phyloP scores from a whole-genome alignment of 2,113 vertebrate genomes.

The Rhinogobius similis region DNA sequence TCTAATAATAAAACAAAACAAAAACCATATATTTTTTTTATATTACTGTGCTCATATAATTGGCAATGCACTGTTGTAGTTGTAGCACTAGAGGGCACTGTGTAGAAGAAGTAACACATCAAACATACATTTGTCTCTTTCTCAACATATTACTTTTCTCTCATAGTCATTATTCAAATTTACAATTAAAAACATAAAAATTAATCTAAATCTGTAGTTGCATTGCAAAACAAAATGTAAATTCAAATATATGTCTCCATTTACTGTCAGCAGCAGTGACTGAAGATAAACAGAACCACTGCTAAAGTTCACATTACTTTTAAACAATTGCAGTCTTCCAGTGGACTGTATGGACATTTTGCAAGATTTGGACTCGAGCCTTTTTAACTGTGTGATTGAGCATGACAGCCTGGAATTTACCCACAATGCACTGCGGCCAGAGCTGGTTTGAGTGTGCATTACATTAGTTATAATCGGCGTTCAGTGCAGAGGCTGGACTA shows the following conservation, averaged over 20 bases:
- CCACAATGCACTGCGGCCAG: constrained; percentile 28
- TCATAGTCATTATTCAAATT: constrained; percentile 1
- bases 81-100: constrained; percentile 52
- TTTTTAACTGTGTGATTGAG: constrained; percentile 28
- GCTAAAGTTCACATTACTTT: constrained; percentile 37
- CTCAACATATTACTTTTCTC: background rate
- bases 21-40: background rate
- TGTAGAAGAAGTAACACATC: constrained; percentile 13
- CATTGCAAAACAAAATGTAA: constrained; percentile 10
- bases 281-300: constrained; percentile 43
- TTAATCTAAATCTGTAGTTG: background rate
- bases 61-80: background rate
- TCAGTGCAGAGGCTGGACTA: constrained; percentile 8
- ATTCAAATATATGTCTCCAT: background rate
- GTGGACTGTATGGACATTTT: constrained; percentile 23
- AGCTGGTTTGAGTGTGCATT: constrained; percentile 4
- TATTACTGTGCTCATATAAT: background rate
- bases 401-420: constrained; percentile 53
- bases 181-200: constrained; percentile 8
- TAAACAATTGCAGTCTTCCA: constrained; percentile 47
- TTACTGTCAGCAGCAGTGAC: background rate
- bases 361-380: constrained; percentile 20
- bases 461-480: constrained; percentile 24
- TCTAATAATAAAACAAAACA: background rate
- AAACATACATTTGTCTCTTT: background rate